phyloP scores from a whole-genome alignment of 2,888 invertebrate genomes.

The Pristionchus japonicus region DNA sequence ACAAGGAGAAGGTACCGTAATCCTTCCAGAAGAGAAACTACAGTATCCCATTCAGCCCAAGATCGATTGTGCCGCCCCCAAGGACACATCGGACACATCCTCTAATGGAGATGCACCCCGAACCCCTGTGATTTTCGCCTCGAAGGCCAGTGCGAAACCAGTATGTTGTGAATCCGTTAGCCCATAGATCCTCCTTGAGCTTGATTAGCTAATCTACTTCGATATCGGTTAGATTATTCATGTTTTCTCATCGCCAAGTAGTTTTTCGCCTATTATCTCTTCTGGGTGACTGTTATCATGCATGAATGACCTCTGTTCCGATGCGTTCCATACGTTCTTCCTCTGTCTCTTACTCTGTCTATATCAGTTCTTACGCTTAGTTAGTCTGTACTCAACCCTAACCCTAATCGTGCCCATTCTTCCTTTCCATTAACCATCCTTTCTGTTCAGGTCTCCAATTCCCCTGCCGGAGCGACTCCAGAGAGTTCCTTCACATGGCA shows the following conservation, averaged over 20 bases:
- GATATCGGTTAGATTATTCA: neutral
- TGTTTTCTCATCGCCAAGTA: neutral
- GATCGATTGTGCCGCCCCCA: neutral
- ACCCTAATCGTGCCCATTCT: conserved; percentile 8
- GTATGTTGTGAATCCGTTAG: conserved; percentile 21
- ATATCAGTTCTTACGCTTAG: neutral
- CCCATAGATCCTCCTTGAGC: neutral
- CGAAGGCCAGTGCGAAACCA: conserved; percentile 48
- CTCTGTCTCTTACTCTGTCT: neutral
- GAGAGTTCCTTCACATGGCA: conserved; percentile 54
- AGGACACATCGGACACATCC: neutral
- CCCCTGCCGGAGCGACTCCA: conserved; percentile 22
- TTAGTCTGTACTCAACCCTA: neutral
- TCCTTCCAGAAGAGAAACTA: neutral
- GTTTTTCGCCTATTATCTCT: neutral
- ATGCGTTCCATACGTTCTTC: neutral
- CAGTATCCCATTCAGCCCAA: neutral
- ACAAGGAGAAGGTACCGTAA: conserved; percentile 6
- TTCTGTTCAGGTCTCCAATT: conserved; percentile 41
- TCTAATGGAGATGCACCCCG: conserved; percentile 55
- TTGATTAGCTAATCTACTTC: neutral
- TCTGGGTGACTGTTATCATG: neutral
- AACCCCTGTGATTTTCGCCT: conserved; percentile 54
- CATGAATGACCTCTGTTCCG: neutral
- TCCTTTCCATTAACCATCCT: conserved; percentile 21